These are phyloP conservation scores for Netelia melanura DNA, from an alignment of 2,888 invertebrate genomes.

Conservation along the genomic window DNA sequence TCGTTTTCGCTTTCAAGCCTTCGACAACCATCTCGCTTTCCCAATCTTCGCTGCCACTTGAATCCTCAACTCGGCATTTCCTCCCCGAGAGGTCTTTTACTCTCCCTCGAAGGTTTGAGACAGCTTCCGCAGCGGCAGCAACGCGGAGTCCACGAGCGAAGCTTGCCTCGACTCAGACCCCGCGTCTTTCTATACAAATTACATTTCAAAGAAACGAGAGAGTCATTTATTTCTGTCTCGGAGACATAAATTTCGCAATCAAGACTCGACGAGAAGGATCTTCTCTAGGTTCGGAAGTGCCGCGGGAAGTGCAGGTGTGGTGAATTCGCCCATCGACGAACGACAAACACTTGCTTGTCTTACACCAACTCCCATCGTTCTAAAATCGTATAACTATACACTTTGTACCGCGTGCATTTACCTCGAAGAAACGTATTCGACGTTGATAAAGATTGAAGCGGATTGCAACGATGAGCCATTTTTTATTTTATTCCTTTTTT, in stretches of 20 bases:
- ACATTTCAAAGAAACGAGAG: constrained; percentile 76
- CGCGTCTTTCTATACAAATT: constrained; percentile 77
- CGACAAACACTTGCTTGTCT: background rate
- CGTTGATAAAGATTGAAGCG: no score
- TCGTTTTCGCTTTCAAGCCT: constrained; percentile 53
- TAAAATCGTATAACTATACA: no score
- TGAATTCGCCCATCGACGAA: background rate
- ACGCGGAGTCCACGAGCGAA: background rate
- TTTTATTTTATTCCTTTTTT: constrained; percentile 30
- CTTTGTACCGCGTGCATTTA: no score
- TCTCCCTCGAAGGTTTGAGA: constrained; percentile 6
- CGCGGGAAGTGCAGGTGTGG: background rate
- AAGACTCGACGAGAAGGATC: constrained; percentile 70
- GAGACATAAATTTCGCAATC: constrained; percentile 79
- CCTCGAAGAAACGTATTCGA: no score
- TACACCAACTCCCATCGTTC: no score
- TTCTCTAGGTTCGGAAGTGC: background rate
- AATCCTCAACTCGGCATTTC: constrained; percentile 52
- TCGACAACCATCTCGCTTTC: constrained; percentile 23
- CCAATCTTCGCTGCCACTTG: constrained; percentile 27
- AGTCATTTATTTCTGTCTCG: constrained; percentile 79
- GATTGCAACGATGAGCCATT: no score
- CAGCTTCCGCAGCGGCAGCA: constrained; percentile 26
- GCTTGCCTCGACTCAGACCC: constrained; percentile 5
- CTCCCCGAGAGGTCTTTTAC: constrained; percentile 36